Percentiles rank a stretch among this genome's conserved stretches.
Conservation (phyloP, 2,113 vertebrate species). For the Muntiacus reevesi region DNA sequence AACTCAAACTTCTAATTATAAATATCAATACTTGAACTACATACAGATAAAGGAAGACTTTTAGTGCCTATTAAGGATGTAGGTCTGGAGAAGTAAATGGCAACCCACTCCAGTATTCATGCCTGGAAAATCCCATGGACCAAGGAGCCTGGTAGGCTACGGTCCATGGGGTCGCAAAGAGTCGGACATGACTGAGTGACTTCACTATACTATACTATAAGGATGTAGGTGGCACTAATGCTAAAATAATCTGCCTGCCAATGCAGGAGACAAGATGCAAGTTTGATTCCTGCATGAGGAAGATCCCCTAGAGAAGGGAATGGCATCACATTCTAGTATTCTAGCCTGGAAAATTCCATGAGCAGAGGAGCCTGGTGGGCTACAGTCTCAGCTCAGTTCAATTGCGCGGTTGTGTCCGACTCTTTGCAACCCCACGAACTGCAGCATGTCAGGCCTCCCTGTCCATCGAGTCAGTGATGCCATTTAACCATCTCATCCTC, state of each 20-base stretch:
- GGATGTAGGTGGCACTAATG: not conserved
- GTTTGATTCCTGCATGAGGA: not conserved
- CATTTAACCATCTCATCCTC: not conserved
- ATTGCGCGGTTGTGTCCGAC: accelerated
- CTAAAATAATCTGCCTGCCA: not conserved
- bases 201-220: too few relatives aligned
- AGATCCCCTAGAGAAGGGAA: not conserved
- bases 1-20: not conserved
- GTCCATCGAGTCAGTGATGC: not conserved
- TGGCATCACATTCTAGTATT: not conserved
- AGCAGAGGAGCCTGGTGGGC: not conserved
- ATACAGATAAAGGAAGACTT: not conserved
- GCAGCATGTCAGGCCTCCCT: not conserved
- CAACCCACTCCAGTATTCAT: too few relatives aligned
- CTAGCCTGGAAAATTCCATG: not conserved
- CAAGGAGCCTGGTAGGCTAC: too few relatives aligned
- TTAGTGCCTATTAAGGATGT: not conserved
- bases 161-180: too few relatives aligned
- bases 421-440: not conserved
- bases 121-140: too few relatives aligned
- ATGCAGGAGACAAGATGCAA: not conserved
- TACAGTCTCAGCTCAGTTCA: not conserved
- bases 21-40: not conserved
- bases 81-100: too few relatives aligned
- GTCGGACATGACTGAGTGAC: too few relatives aligned